Conservation (phyloP, 35 echinoderm and acorn worm species). For the Apostichopus californicus region DNA sequence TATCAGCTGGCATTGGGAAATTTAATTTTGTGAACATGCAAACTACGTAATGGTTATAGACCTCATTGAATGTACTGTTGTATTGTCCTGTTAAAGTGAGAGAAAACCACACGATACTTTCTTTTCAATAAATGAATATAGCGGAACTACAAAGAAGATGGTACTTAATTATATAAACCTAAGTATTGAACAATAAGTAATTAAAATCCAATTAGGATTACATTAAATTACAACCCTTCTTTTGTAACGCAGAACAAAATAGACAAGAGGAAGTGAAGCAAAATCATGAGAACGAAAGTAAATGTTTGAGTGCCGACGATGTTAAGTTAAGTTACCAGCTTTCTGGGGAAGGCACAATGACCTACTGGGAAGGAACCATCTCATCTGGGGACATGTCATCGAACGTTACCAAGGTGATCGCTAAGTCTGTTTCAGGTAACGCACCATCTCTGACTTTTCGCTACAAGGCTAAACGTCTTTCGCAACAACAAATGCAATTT, state of each 20-base stretch:
- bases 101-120: background rate
- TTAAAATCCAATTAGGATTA: background rate
- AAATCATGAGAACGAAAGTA: background rate
- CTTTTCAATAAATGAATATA: background rate
- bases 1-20: background rate
- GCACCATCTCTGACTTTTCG: background rate
- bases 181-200: too few species aligned
- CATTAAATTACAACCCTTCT: background rate
- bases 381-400: background rate
- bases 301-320: background rate
- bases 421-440: constrained; percentile 14
- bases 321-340: constrained; percentile 3
- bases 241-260: background rate
- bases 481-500: too few species aligned
- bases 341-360: constrained; percentile 9
- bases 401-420: constrained; percentile 7
- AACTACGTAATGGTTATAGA: background rate
- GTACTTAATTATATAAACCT: too few species aligned
- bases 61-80: background rate
- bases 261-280: background rate
- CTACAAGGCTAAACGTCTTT: too few species aligned
- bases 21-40: too few species aligned
- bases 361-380: background rate
- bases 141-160: too few species aligned
- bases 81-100: background rate